Conservation (phyloP, 2,113 vertebrate genomes). For the Cyanoderma ruficeps region DNA sequence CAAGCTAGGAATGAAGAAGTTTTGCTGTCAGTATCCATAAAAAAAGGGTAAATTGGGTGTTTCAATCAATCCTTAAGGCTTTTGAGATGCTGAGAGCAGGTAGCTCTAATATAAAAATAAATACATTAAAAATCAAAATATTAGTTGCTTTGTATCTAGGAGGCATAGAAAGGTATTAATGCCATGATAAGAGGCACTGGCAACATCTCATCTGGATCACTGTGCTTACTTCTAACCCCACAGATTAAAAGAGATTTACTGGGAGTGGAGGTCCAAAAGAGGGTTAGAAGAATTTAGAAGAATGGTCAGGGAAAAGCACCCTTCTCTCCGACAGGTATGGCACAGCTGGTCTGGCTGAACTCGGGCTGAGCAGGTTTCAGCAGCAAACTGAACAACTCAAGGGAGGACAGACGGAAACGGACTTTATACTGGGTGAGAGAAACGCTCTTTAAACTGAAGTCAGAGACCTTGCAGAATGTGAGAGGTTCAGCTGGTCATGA, state of each 20-base stretch:
- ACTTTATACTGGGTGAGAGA: not conserved
- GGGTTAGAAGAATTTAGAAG: not conserved
- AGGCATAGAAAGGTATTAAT: not conserved
- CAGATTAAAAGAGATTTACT: not conserved
- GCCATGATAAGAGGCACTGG: not conserved
- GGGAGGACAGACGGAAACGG: not conserved
- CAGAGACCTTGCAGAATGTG: not conserved
- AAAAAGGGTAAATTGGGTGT: not conserved
- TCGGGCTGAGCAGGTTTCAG: not conserved
- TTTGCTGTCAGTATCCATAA: not conserved
- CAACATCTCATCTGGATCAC: not conserved
- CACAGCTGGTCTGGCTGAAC: not conserved
- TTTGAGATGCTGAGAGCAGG: not conserved
- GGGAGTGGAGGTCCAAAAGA: not conserved
- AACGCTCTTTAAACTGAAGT: not conserved
- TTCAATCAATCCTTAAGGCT: not conserved
- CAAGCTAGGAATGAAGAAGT: not conserved
- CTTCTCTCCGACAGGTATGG: rapidly evolving
- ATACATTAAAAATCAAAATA: not conserved
- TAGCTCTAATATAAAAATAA: not conserved
- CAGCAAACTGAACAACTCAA: not conserved
- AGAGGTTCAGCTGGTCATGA: not conserved
- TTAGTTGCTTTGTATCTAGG: not conserved
- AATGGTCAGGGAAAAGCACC: not conserved
- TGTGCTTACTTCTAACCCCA: not conserved